Evolutionary conservation across 2,888 invertebrate species (phyloP), one percentile per base, ranked within the genome.

Genomic region (Chaitophorus viminalis): DNA sequence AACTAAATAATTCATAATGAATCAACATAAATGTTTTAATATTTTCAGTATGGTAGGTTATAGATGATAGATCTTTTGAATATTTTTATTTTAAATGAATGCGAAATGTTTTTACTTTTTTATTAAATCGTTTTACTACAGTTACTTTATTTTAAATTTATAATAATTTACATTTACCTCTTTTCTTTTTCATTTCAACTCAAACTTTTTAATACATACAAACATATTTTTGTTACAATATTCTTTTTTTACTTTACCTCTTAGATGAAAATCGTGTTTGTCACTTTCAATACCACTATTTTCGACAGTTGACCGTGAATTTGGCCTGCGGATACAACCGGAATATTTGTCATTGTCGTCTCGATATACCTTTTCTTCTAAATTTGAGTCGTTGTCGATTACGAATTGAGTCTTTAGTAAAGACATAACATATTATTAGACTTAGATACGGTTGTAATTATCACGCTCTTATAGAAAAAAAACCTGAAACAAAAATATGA

Each of bases 381-480:
- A 39, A 74, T 75, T 25, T n/a, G 87, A 46, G 8, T 81, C 74
- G 60, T 33, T 31, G 86, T 81, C 81, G 31, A 65, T n/a, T n/a
- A 65, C 65, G 74, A 78, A 75, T 39, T 87, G 87, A 60, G 60
- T 81, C 60, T 87, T 87, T 81, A 87, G 9, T n/a, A 81, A 74
- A 87, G 87, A 87, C 87, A 87, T 87, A 31, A 74, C 87, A 79
- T 81, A 87, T 31, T 87, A 39, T 31, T 87, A 39, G 25, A 39
- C 29, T 54, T 36, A 25, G 25, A 52, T n/a, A 33, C 84, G 14
- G 46, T 29, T 36, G 70, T 46, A 68, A 77, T 68, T 14, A 31
- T 33, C 21, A 36, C 29, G 33, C 60, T 8, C 39, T 75, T 54
- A 36, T 33, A 1, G 0, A 33, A 46, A 54, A 60, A 65, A 54